Conservation (phyloP, 2,797 vertebrate species). For the Arrhamphus sclerolepis region DNA sequence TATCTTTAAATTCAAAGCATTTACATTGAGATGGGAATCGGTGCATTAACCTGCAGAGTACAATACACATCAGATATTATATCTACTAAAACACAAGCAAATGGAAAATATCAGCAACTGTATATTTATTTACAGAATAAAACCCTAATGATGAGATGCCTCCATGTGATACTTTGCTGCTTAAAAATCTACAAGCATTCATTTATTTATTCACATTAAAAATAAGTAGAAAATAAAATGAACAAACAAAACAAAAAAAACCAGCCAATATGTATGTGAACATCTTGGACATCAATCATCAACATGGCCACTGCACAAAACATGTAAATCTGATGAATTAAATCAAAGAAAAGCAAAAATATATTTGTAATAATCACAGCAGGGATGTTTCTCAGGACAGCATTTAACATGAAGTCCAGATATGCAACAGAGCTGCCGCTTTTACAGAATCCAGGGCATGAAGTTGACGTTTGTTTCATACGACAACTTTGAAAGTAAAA, state of each 20-base stretch:
- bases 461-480: neutral
- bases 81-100: slow-evolving; percentile 51
- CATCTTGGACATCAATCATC: slow-evolving; percentile 49
- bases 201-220: slow-evolving; percentile 63
- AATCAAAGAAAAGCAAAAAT: slow-evolving; percentile 8
- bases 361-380: slow-evolving; percentile 8
- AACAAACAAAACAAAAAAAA: neutral
- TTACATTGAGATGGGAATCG: slow-evolving; percentile 20
- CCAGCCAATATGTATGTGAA: slow-evolving; percentile 25
- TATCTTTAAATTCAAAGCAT: slow-evolving; percentile 5
- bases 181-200: slow-evolving; percentile 71
- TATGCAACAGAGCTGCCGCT: slow-evolving; percentile 6
- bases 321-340: neutral
- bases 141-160: slow-evolving; percentile 51
- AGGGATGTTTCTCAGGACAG: neutral
- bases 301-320: slow-evolving; percentile 37
- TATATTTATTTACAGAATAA: slow-evolving; percentile 65
- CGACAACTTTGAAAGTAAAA: slow-evolving; percentile 1
- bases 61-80: slow-evolving; percentile 42
- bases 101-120: slow-evolving; percentile 52
- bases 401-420: slow-evolving; percentile 6
- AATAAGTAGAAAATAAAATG: slow-evolving; percentile 47
- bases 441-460: slow-evolving; percentile 4
- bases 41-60: slow-evolving; percentile 28
- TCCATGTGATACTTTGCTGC: slow-evolving; percentile 55